Conservation (phyloP, 2,888 invertebrate species). For the Acheta domesticus region DNA sequence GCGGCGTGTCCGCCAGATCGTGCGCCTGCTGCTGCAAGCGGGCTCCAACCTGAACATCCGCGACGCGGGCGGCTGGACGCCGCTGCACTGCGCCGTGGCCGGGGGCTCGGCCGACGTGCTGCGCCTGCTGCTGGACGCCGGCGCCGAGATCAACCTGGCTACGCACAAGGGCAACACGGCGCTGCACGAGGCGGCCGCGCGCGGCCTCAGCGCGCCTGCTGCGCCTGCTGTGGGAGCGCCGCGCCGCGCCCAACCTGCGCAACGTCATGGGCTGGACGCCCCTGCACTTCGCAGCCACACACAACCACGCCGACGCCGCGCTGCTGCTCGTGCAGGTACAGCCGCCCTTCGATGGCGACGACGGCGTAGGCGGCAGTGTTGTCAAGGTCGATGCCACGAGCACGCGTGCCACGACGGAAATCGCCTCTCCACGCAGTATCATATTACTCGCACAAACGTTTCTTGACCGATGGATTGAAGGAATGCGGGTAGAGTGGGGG, state of each 20-base stretch:
- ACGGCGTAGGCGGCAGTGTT: too few relatives aligned
- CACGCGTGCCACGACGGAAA: too few relatives aligned
- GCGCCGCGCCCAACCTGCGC: neutral
- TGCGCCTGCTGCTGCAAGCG: neutral
- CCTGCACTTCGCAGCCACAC: neutral
- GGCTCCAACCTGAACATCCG: neutral
- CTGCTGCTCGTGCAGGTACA: neutral
- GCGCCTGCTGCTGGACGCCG: neutral
- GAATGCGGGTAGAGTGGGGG: too few relatives aligned
- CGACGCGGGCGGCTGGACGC: neutral
- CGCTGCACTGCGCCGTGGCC: neutral
- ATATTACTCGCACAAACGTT: too few relatives aligned
- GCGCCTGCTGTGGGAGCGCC: neutral
- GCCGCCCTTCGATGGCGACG: too few relatives aligned
- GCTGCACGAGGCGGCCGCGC: neutral
- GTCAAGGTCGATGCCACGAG: too few relatives aligned
- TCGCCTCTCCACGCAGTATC: too few relatives aligned
- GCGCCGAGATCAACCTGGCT: neutral
- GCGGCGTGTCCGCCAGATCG: neutral
- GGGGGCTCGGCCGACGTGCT: neutral
- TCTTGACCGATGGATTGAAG: too few relatives aligned
- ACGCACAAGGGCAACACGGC: neutral
- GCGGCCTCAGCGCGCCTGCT: neutral
- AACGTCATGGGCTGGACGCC: slow-evolving; percentile 6
- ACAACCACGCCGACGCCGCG: neutral